phyloP scores from a whole-genome alignment of 2,797 vertebrate species.

The Poecile montanus region DNA sequence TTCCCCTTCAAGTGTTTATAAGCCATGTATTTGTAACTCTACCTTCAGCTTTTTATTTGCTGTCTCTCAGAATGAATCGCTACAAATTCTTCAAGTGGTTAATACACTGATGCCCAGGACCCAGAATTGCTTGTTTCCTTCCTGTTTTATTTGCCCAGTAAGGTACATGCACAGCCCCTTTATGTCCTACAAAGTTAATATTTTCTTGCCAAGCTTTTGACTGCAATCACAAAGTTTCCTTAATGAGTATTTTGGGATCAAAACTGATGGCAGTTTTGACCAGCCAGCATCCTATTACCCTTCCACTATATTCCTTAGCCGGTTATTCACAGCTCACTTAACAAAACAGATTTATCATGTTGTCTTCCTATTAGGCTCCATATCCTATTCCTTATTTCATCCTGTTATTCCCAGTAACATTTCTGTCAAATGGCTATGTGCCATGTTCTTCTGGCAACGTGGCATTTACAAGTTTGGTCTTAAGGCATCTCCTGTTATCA shows the following conservation, averaged over 20 bases:
- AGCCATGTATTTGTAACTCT: not conserved
- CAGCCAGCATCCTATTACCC: not conserved
- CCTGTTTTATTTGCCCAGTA: not conserved
- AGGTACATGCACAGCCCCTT: not conserved
- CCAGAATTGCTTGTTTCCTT: not conserved
- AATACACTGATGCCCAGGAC: not conserved
- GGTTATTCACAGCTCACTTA: not conserved
- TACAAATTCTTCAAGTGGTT: not conserved
- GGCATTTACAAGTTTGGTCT: not conserved
- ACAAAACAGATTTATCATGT: not conserved
- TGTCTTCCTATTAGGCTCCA: not conserved
- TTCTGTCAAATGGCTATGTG: fast-evolving
- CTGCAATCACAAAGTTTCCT: not conserved
- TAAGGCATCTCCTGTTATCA: not conserved
- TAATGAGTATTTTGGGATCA: not conserved
- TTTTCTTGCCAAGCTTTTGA: not conserved
- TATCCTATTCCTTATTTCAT: not conserved
- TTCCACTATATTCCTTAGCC: not conserved
- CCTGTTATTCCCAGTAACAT: not conserved
- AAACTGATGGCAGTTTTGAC: not conserved
- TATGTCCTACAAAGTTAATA: not conserved
- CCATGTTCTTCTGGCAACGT: not conserved
- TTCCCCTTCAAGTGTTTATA: not conserved
- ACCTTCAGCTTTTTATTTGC: not conserved
- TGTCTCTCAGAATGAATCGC: not conserved